A percentile compares a stretch with the other conserved stretches of the same genome.
phyloP scores from a whole-genome alignment of 2,113 vertebrate genomes.

The Serilophus lunatus region DNA sequence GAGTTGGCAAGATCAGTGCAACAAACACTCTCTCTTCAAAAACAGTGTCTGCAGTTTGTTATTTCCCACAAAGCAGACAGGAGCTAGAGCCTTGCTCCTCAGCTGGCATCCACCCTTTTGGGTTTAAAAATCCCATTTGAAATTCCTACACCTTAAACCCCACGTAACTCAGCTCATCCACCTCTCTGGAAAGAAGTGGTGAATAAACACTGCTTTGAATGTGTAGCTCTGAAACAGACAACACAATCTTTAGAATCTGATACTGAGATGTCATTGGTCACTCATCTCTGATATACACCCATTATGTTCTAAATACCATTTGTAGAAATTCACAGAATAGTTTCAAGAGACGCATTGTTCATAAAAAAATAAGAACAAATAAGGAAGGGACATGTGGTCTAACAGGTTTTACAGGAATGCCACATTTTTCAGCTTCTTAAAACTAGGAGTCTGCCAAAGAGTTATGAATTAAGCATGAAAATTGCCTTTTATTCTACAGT shows the following conservation, averaged over 20 bases:
- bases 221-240: not conserved
- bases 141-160: slow-evolving; percentile 7
- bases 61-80: not conserved
- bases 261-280: not conserved
- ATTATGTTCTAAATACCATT: not conserved
- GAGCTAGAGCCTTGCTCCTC: not conserved
- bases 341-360: not conserved
- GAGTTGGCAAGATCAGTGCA: not conserved
- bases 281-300: not conserved
- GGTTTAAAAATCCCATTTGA: not conserved
- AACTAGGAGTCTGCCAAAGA: not conserved
- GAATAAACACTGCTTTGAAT: not conserved
- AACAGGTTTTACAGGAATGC: not conserved
- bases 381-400: not conserved
- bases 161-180: slow-evolving; percentile 5
- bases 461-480: not conserved
- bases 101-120: not conserved
- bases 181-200: slow-evolving; percentile 1
- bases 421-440: not conserved
- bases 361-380: not conserved
- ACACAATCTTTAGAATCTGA: not conserved
- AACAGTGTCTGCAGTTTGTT: not conserved
- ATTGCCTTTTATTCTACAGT: not conserved
- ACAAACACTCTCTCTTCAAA: not conserved
- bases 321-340: not conserved